phyloP scores from a whole-genome alignment of 2,113 vertebrate species.

The Gnathonemus echidnorhynchus region DNA sequence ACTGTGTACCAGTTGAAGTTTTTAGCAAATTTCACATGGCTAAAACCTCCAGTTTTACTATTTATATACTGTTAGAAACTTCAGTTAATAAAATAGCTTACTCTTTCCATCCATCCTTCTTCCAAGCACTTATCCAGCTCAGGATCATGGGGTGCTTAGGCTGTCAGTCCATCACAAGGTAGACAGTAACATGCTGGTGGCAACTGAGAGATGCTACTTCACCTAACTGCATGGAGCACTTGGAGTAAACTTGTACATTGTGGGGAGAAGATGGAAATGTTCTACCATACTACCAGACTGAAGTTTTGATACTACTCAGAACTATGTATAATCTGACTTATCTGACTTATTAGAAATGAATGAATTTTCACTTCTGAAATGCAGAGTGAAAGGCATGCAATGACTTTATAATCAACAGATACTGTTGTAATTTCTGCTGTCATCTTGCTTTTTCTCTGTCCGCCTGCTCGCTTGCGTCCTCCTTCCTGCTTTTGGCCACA shows the following conservation, averaged over 20 bases:
- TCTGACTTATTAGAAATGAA: background rate
- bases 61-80: background rate
- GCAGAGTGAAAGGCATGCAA: background rate
- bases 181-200: background rate
- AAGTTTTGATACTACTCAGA: background rate
- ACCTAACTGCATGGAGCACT: background rate
- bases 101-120: background rate
- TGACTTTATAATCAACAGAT: background rate
- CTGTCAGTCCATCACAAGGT: background rate
- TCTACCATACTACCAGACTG: background rate
- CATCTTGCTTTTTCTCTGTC: background rate
- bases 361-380: background rate
- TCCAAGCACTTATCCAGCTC: background rate
- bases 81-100: background rate
- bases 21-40: background rate
- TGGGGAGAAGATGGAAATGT: background rate
- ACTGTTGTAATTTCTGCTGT: background rate
- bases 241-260: background rate
- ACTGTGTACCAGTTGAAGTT: background rate
- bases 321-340: background rate
- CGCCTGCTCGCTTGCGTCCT: background rate
- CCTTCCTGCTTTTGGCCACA: constrained; percentile 2
- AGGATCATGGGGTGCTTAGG: background rate
- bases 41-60: background rate
- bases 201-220: background rate